Evolutionary conservation across 2,888 invertebrate genomes (phyloP), one percentile per base, ranked within the genome.

Genomic region (Agelastica alni): DNA sequence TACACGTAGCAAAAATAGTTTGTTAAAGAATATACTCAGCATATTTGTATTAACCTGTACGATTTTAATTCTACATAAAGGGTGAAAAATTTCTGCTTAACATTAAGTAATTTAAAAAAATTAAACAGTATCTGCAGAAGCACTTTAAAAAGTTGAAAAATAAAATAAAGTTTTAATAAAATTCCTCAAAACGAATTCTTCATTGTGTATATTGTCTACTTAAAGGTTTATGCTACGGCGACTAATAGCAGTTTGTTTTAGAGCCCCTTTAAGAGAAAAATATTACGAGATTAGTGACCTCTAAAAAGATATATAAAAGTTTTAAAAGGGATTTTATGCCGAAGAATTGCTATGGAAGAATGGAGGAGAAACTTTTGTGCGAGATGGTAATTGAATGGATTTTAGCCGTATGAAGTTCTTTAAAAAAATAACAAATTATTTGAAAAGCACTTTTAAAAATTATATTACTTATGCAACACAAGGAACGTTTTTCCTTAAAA

Each of bases 181-280:
- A 16, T 20, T 47, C 16, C 28, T 17, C 26, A 26, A 47, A 36
- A 47, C 16, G 28, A 47, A 47, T 37, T 37, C 37, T 47, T 28
- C 14, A 47, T 28, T 18, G 47, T 36, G 36, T 17, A 26, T 28
- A 37, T 30, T 18, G 28, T 28, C 28, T 30, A 26, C 28, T 44
- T 37, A 16, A 47, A 47, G 37, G 47, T 37, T 47, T 47, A 47
- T 37, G 28, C 28, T 22, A 17, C 46, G 32, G 46, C 32, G 46
- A 32, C 34, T 17, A 28, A 26, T 37, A 26, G 47, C 47, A 47
- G 30, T 47, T 47, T 37, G 37, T 47, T 47, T 47, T 37, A 47
- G 28, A 26, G 28, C 28, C 36, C 18, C 28, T 47, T 46, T 46
- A 34, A 14, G 36, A 34, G 13, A 46, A 34, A 46, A n/a, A n/a